phyloP scores from a whole-genome alignment of 2,113 vertebrate species.

The Struthio camelus region DNA sequence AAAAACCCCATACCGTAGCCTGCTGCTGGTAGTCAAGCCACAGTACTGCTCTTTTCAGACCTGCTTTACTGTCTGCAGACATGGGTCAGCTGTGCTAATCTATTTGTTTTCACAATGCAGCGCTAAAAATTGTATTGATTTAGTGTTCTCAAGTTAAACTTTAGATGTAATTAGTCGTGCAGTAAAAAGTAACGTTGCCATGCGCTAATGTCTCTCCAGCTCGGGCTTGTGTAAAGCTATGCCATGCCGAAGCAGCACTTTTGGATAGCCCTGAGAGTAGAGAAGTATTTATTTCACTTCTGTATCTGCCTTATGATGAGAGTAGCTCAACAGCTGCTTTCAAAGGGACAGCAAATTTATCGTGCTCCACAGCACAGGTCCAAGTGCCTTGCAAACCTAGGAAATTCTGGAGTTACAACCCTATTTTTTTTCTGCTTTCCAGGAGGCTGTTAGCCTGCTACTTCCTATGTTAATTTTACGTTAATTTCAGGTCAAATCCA shows the following conservation, averaged over 20 bases:
- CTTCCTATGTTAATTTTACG: background rate
- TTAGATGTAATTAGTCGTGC: conserved; percentile 41
- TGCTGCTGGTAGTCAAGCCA: background rate
- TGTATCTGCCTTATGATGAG: conserved; percentile 34
- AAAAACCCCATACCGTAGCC: background rate
- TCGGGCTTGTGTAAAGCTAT: background rate
- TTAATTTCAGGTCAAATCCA: background rate
- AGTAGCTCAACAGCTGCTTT: conserved; percentile 42
- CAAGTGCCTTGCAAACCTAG: background rate
- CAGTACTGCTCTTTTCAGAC: background rate
- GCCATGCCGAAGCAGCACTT: background rate
- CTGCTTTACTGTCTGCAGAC: background rate
- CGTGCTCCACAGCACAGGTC: background rate
- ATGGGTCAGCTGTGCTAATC: background rate
- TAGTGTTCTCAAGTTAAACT: conserved; percentile 58
- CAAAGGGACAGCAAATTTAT: conserved; percentile 30
- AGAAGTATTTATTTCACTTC: conserved; percentile 41
- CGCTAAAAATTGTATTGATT: conserved; percentile 60
- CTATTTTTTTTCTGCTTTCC: background rate
- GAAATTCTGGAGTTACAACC: background rate
- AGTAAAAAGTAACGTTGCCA: conserved; percentile 61
- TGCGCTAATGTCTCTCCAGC: background rate
- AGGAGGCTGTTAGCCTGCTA: background rate
- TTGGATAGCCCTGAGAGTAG: background rate
- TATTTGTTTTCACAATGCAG: conserved; percentile 36